Evolutionary conservation across 1,140 invertebrate species (phyloP).

Genomic region (Heliconius nattereri): DNA sequence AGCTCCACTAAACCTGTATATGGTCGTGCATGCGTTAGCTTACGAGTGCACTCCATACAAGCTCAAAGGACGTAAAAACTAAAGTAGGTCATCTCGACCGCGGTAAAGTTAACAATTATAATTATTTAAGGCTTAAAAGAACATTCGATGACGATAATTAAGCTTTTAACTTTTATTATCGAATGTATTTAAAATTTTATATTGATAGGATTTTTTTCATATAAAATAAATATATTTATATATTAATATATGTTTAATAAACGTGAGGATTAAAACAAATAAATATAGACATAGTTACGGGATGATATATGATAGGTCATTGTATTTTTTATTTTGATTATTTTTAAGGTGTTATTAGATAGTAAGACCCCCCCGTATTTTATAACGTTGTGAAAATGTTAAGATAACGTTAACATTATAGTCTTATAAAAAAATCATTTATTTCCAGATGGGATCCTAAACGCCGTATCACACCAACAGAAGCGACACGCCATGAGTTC

Average conservation of each 20-base stretch:
- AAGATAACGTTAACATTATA: too few relatives aligned
- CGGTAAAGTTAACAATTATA: background rate
- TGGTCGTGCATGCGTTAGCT: conserved; percentile 20
- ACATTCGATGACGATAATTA: conserved; percentile 2
- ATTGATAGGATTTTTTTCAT: too few relatives aligned
- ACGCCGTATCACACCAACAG: conserved; percentile 94
- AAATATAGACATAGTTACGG: too few relatives aligned
- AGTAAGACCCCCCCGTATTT: too few relatives aligned
- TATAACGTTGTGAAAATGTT: too few relatives aligned
- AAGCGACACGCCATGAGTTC: conserved; percentile 91
- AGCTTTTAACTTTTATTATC: background rate
- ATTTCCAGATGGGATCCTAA: conserved; percentile 94
- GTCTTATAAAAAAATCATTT: background rate
- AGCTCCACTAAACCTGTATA: conserved; percentile 8
- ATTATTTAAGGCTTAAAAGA: background rate
- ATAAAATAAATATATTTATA: too few relatives aligned
- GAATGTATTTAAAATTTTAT: too few relatives aligned
- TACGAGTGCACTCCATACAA: background rate
- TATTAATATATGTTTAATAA: too few relatives aligned
- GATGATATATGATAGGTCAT: too few relatives aligned
- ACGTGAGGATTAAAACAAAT: too few relatives aligned
- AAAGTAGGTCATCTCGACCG: background rate
- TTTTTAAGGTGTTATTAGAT: too few relatives aligned
- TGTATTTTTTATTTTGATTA: too few relatives aligned
- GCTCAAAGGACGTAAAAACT: background rate